phyloP scores from a whole-genome alignment of 2,797 vertebrate species.

The Cetoscarus ocellatus region DNA sequence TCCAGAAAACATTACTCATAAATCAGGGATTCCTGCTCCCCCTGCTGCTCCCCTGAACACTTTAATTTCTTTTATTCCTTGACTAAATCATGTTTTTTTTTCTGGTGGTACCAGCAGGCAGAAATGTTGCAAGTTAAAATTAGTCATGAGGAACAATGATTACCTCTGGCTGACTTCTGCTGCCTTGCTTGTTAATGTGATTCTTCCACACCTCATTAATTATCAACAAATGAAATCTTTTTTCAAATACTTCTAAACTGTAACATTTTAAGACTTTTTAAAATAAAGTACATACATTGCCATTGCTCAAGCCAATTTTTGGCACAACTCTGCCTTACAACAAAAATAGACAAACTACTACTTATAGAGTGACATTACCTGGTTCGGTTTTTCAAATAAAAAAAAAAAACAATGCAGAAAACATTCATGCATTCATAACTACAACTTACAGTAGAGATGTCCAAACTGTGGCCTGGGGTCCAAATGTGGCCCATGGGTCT shows the following conservation, averaged over 20 bases:
- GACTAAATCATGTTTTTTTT: slow-evolving; percentile 26
- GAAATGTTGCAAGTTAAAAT: slow-evolving; percentile 26
- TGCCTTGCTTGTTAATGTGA: slow-evolving; percentile 7
- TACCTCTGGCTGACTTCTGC: slow-evolving; percentile 11
- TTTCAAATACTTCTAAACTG: not conserved
- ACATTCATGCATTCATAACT: too few relatives aligned
- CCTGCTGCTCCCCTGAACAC: slow-evolving; percentile 36
- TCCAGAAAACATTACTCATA: slow-evolving; percentile 71
- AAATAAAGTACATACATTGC: too few relatives aligned
- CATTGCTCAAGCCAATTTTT: too few relatives aligned
- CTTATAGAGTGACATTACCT: too few relatives aligned
- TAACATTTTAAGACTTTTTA: not conserved
- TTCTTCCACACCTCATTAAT: slow-evolving; percentile 1
- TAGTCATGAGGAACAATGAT: slow-evolving; percentile 5
- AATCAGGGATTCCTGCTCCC: slow-evolving; percentile 38
- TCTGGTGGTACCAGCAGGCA: slow-evolving; percentile 23
- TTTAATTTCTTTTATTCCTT: slow-evolving; percentile 31
- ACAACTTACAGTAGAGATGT: too few relatives aligned
- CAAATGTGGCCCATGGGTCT: too few relatives aligned
- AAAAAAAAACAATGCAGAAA: too few relatives aligned
- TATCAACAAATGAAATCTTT: not conserved
- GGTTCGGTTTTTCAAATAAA: too few relatives aligned
- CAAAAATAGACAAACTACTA: too few relatives aligned
- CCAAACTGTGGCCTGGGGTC: too few relatives aligned
- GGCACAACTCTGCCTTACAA: too few relatives aligned